Conservation (phyloP, 1,140 invertebrate genomes). For the Augochlora pura region DNA sequence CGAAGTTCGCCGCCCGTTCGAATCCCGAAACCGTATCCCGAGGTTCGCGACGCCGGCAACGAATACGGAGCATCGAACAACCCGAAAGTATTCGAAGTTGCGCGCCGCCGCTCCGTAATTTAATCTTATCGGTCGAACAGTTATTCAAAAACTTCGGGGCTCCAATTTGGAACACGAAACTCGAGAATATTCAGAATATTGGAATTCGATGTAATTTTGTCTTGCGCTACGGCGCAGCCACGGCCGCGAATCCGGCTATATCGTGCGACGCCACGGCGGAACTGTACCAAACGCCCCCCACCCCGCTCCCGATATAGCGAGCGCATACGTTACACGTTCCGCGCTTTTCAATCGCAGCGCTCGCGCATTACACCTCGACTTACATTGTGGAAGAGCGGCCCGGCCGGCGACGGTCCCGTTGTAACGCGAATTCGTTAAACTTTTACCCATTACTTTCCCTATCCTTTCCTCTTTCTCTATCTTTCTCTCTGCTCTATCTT, state of each 20-base stretch:
- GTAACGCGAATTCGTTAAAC: slow-evolving; percentile 28
- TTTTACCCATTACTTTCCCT: slow-evolving; percentile 27
- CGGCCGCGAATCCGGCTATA: background rate
- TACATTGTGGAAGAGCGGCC: background rate
- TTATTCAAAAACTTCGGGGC: slow-evolving; percentile 2
- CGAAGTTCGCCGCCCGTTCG: no score
- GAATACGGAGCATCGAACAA: background rate
- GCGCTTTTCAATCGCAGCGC: no score
- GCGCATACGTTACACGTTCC: background rate
- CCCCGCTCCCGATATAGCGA: no score
- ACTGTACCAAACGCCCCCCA: no score
- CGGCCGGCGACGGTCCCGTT: background rate
- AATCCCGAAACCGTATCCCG: no score
- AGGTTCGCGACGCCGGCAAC: no score
- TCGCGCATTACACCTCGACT: background rate
- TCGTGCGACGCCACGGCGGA: background rate
- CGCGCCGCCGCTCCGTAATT: no score
- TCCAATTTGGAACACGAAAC: background rate
- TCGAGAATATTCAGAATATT: slow-evolving; percentile 5
- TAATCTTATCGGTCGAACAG: background rate
- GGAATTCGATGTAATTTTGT: slow-evolving; percentile 35
- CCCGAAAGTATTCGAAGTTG: background rate
- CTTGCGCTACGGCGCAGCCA: background rate
- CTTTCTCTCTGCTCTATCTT: no score
- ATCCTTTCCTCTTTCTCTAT: no score